A percentile compares a stretch with the other conserved stretches of the same genome.
Evolutionary conservation across 2,797 vertebrate genomes (phyloP).

Genomic region (Acrossocheilus wenchowensis): DNA sequence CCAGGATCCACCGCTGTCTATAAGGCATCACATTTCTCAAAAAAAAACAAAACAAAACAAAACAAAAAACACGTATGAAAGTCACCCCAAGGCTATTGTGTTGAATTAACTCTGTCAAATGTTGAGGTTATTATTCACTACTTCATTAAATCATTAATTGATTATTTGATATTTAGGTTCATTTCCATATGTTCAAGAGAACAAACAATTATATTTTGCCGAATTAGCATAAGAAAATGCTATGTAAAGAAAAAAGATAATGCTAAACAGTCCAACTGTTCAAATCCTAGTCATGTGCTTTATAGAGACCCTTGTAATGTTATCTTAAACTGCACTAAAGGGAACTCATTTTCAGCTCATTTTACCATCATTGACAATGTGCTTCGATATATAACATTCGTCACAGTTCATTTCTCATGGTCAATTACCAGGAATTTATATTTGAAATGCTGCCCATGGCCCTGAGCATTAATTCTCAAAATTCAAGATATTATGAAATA

Average conservation of each 20-base stretch:
- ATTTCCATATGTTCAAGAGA: neutral
- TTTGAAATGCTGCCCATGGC: neutral
- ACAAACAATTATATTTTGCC: neutral
- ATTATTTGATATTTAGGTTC: neutral
- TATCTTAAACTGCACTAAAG: conserved; percentile 1
- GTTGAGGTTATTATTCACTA: neutral
- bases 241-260: neutral
- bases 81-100: neutral
- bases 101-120: conserved; percentile 1
- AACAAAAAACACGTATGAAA: too few relatives aligned
- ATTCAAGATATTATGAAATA: neutral
- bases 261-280: neutral
- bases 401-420: neutral
- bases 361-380: neutral
- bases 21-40: conserved; percentile 8
- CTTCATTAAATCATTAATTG: neutral
- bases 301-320: neutral
- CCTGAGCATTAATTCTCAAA: neutral
- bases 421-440: neutral
- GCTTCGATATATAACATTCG: neutral
- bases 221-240: conserved; percentile 9
- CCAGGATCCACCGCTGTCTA: neutral
- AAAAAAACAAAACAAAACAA: too few relatives aligned
- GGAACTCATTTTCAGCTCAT: conserved; percentile 10
- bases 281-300: neutral